phyloP scores from a whole-genome alignment of 2,113 vertebrate genomes.

The Rhinoderma darwinii region DNA sequence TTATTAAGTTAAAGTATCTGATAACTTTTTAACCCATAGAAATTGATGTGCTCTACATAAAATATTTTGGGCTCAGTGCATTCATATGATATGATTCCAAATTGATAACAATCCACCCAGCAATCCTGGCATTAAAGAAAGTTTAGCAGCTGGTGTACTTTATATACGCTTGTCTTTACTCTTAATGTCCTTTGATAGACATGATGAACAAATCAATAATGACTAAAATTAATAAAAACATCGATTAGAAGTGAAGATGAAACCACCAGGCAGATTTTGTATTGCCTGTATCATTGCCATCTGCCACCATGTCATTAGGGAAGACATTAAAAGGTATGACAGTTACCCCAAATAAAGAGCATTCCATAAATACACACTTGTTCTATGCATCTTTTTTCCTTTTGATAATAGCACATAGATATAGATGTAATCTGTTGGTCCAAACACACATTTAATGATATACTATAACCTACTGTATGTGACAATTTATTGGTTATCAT shows the following conservation, averaged over 20 bases:
- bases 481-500: not conserved
- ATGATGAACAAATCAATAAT: conserved; percentile 42
- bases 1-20: not conserved
- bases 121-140: conserved; percentile 10
- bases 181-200: conserved; percentile 44
- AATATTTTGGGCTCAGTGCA: not conserved
- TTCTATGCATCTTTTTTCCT: not conserved
- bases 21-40: not conserved
- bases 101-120: not conserved
- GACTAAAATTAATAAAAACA: conserved; percentile 48
- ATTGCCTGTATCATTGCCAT: conserved; percentile 46
- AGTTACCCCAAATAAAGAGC: not conserved
- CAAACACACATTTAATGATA: not conserved
- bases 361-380: not conserved
- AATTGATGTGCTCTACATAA: not conserved
- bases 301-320: conserved; percentile 26
- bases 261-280: conserved; percentile 36
- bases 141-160: conserved; percentile 36
- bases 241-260: conserved; percentile 39
- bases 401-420: not conserved
- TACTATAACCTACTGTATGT: not conserved
- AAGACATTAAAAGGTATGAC: not conserved
- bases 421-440: not conserved
- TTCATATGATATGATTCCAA: not conserved
- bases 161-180: conserved; percentile 24